These are phyloP conservation scores for Cephus runcator DNA, from an alignment of 2,888 invertebrate genomes.

Conservation along the genomic window DNA sequence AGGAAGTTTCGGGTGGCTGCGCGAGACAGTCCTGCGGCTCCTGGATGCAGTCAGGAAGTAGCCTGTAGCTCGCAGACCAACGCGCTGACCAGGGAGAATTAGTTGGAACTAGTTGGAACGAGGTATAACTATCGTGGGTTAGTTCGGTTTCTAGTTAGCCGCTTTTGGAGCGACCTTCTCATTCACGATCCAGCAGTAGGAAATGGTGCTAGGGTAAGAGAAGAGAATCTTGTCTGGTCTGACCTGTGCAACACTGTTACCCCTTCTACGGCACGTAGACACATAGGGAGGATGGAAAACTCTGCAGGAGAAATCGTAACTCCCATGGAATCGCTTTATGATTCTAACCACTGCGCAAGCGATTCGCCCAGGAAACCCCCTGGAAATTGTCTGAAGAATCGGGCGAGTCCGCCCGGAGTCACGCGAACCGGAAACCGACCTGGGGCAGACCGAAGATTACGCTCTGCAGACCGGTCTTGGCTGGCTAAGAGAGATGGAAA, in stretches of 20 bases:
- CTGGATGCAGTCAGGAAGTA: neutral
- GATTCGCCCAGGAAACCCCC: neutral
- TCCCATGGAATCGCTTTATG: neutral
- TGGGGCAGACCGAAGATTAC: neutral
- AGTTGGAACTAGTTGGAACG: neutral
- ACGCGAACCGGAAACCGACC: neutral
- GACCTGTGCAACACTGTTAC: neutral
- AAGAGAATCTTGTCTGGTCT: neutral
- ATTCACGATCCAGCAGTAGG: neutral
- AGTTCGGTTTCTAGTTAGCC: neutral
- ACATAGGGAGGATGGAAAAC: neutral
- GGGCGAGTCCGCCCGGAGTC: neutral
- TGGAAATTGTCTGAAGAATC: slow-evolving; percentile 2
- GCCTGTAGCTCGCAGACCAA: neutral
- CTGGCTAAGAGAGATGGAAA: neutral
- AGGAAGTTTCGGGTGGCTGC: neutral
- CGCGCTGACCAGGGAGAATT: neutral
- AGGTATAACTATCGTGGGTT: neutral
- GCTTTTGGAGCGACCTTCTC: neutral
- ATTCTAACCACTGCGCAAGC: neutral
- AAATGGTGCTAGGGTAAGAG: neutral
- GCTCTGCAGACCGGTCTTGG: neutral
- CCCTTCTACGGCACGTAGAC: neutral
- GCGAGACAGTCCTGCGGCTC: neutral
- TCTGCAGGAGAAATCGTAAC: neutral